These are phyloP conservation scores for Lasioglossum albipes DNA, from an alignment of 1,140 invertebrate genomes.

Conservation along the genomic window DNA sequence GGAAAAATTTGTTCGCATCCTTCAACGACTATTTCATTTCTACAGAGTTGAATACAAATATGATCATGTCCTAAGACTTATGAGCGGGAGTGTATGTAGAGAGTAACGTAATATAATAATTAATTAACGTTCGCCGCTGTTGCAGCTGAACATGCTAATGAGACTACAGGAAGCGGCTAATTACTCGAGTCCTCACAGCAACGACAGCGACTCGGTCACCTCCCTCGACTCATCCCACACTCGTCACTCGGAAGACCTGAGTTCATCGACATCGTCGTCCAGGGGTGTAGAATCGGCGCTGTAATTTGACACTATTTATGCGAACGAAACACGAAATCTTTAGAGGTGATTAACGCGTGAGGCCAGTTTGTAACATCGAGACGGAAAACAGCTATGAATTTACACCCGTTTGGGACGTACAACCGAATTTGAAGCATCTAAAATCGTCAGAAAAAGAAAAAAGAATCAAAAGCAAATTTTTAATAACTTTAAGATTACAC, in stretches of 20 bases:
- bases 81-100: too few species aligned
- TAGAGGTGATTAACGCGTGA: conserved; percentile 6
- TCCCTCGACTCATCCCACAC: conserved; percentile 75
- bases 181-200: conserved; percentile 91
- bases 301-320: conserved; percentile 48
- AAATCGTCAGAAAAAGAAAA: conserved; percentile 4
- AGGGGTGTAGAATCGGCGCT: conserved; percentile 76
- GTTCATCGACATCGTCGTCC: conserved; percentile 70
- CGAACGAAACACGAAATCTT: background rate
- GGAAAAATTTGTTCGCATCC: too few species aligned
- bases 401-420: background rate
- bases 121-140: conserved; percentile 59
- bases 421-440: conserved; percentile 8
- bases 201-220: conserved; percentile 90
- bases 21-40: too few species aligned
- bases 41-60: too few species aligned
- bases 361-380: conserved; percentile 28
- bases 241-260: conserved; percentile 75
- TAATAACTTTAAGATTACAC: conserved; percentile 31
- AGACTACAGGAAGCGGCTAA: conserved; percentile 96
- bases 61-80: too few species aligned
- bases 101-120: conserved; percentile 1
- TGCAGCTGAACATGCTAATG: conserved; percentile 96
- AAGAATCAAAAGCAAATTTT: conserved; percentile 42
- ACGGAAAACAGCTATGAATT: conserved; percentile 9